Base-by-base conservation (phyloP, 37 sponge, comb jelly and placozoan genomes). In the Axinella damicornis region DNA sequence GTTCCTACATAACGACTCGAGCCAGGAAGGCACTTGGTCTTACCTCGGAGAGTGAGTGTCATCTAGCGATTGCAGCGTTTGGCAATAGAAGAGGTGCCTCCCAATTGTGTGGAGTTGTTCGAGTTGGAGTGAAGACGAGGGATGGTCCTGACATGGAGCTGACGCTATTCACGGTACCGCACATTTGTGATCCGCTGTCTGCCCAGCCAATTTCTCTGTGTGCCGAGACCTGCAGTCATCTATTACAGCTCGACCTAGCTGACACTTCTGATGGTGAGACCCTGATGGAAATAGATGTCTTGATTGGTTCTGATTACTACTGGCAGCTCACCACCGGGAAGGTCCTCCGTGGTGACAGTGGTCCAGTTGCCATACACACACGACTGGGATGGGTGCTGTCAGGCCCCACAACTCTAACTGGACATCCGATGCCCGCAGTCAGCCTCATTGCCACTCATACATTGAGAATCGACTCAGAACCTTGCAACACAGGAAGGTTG, bases 51-150 rank as follows among this genome's bases (percentile, higher is more conserved):
- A 5, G 46, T 60, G 12, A 36, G 62, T 65, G 62, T 14, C 25
- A 32, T 20, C 40, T 78, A 40, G 63, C 79, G 14, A 78, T 78
- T 27, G 79, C 79, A 78, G 65, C 79, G 11, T 78, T 78, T 63
- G 79, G 79, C 27, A 18, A 63, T 25, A 64, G 14, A 27, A 67
- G 65, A 78, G 79, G 38, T 11, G 79, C 60, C 21, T 65, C 79
- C 5, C 63, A 38, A 21, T 38, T 60, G 25, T 78, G 79, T 78
- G 79, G 62, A 21, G 35, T 63, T 32, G 79, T 78, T 20, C 65
- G 36, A 25, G 79, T 66, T 32, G 21, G 38, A 9, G 52, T 78
- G 16, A 24, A 38, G 33, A 78, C 79, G 27, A 78, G 27, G 37
- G 39, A 35, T 30, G 65, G 79, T 63, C n/a, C 31, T 21, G 46